Evolutionary conservation across 1,140 invertebrate species (phyloP), one percentile per base, ranked within the genome.

Genomic region (Drusus annulatus): DNA sequence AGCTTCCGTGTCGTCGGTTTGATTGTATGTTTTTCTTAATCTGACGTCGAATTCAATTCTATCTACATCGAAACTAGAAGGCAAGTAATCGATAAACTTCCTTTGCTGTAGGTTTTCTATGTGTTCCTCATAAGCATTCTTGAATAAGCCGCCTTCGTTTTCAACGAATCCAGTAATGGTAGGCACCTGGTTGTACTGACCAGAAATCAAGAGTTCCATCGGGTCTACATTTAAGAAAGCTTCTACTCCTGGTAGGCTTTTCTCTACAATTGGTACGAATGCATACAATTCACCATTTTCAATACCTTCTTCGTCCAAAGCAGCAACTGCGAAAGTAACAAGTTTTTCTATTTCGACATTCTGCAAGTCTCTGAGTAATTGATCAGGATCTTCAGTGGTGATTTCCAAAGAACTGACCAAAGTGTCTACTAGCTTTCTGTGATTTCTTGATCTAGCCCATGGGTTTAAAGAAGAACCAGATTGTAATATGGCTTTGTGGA

Each of bases 201-300:
- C 87, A 36, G 84, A 78, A 6, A 71, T 58, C 7, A 90, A 77
- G 23, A 87, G 71, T 63, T 87, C 81, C 75, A 87, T 86, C 5
- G 88, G 85, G 0, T 86, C 85, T 78, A 86, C 84, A 76, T 82
- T 84, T 54, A 89, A 79, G 84, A 89, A 89, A 5, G 87, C 84
- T 81, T 88, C 88, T 86, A 87, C 87, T 65, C 87, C 86, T 19
- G 85, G 85, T 51, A 85, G 58, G 16, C 2, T 80, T 25, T 86
- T 84, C 77, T 90, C 88, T 54, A 88, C 71, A 28, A 86, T 85
- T 5, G 89, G 89, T 13, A 88, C 86, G 83, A 89, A 90, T 21
- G 86, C 85, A 84, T 88, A 89, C 80, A 86, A 62, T 69, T 88
- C 84, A 36, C 87, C 87, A n/a, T 87, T 86, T 74, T 79, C 79